Evolutionary conservation across 2,888 invertebrate genomes (phyloP), one percentile per base, ranked within the genome.

Genomic region (Conomelus anceps): DNA sequence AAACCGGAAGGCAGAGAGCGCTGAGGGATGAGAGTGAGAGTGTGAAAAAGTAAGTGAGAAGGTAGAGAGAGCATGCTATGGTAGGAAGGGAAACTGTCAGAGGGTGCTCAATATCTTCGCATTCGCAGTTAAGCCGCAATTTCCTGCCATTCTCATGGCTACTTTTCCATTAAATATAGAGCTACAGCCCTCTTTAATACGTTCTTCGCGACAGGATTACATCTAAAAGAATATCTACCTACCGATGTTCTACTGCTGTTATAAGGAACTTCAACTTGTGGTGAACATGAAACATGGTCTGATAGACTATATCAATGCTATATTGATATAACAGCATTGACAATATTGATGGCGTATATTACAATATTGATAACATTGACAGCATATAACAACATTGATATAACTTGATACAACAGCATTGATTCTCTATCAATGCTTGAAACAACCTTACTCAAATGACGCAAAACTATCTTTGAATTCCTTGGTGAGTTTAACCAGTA

Each of bases 41-140:
- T 85, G 84, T 34, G 23, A 41, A 87, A 90, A 86, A 89, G 41
- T 89, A 41, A 87, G 87, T n/a, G n/a, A n/a, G n/a, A n/a, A n/a
- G n/a, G n/a, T n/a, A n/a, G n/a, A n/a, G n/a, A n/a, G n/a, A n/a
- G n/a, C n/a, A n/a, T n/a, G n/a, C n/a, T n/a, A n/a, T n/a, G n/a
- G n/a, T n/a, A n/a, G 89, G 88, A 84, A 29, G 89, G 90, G 89
- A 90, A 29, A 89, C 41, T 22, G 84, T 23, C 22, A n/a, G 41
- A 86, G 22, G 34, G 85, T 22, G 23, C 22, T 63, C 63, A 63
- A 63, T 63, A 63, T 63, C 63, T 63, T 63, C 63, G 63, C 63
- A 63, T 63, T 63, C 63, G n/a, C 63, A 63, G 63, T 63, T 63
- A 63, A 63, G 63, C 63, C 63, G 63, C 63, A 63, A 63, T 63